Evolutionary conservation across 2,797 vertebrate species (phyloP), one percentile per base, ranked within the genome.

Genomic region (Molossus molossus): DNA sequence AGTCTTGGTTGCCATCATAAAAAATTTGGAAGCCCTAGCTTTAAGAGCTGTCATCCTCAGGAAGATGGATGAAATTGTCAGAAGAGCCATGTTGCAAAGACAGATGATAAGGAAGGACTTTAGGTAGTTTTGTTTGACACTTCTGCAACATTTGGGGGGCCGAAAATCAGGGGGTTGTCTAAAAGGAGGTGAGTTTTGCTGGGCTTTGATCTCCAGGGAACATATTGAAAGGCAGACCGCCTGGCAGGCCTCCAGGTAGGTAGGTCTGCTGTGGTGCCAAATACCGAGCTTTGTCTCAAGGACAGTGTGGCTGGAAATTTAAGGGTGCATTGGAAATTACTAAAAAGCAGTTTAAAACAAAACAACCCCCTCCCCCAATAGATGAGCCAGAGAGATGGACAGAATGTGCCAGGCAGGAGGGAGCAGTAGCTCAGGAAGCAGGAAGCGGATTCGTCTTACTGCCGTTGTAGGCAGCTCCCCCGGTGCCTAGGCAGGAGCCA

Each of bases 261-360:
- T 58, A 73, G 50, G 33, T 84, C 60, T 57, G n/a, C 81, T 65
- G 45, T 45, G 33, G 4, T 60, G 53, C 75, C 25, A 18, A 80
- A 72, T 55, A 48, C 82, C 37, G 12, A 27, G n/a, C 60, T 94
- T 29, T 27, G 37, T 72, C 81, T 75, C 67, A 77, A 37, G 55
- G 70, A 91, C 27, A 84, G 40, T 64, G 55, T 73, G 64, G 25
- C 87, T 96, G 14, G 89, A 75, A 87, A 79, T 79, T 55, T 70
- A 81, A 81, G 55, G 40, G 3, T 62, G 20, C 60, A 13, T 65
- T 94, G 50, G 70, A 87, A 87, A 72, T 90, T 77, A 76, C 72
- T 96, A 21, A 92, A 90, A 90, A 85, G 50, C 81, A 89, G 91
- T 70, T 79, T 64, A 82, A 86, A 85, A 62, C 57, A 80, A 69